These are phyloP conservation scores for Cephus cinctus DNA, from an alignment of 1,140 invertebrate species.

Conservation along the genomic window DNA sequence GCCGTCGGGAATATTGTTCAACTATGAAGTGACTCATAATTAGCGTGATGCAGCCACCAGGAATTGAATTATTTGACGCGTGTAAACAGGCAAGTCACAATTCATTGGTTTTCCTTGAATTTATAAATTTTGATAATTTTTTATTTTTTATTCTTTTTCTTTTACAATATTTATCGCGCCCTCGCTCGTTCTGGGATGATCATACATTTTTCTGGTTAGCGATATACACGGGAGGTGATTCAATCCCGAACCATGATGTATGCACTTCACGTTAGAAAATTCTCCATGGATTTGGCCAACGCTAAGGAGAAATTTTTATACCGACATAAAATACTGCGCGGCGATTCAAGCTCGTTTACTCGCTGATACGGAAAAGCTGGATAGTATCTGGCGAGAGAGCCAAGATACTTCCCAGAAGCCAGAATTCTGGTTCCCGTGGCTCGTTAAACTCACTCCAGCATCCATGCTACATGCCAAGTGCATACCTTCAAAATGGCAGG, in stretches of 20 bases:
- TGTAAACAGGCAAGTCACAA: no score
- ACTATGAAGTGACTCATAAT: slow-evolving; percentile 51
- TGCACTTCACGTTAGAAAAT: background rate
- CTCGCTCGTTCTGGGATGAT: background rate
- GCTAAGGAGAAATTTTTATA: slow-evolving; percentile 31
- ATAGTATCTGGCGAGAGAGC: slow-evolving; percentile 34
- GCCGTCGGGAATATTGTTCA: slow-evolving; percentile 47
- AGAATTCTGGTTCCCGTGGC: slow-evolving; percentile 21
- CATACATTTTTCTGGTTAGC: background rate
- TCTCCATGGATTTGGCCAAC: slow-evolving; percentile 10
- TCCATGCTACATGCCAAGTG: slow-evolving; percentile 10
- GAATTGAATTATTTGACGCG: slow-evolving; percentile 45
- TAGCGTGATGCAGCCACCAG: slow-evolving; percentile 40
- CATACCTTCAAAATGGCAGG: slow-evolving; percentile 11
- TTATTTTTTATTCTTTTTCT: no score
- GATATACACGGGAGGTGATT: slow-evolving; percentile 3
- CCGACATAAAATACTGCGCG: slow-evolving; percentile 35
- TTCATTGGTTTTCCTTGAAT: no score
- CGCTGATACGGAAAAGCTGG: slow-evolving; percentile 46
- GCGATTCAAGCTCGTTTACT: slow-evolving; percentile 40
- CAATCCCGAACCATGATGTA: slow-evolving; percentile 9
- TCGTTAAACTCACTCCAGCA: slow-evolving; percentile 21
- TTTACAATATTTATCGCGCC: no score
- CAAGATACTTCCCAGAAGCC: slow-evolving; percentile 26
- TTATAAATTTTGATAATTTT: no score